Conservation (phyloP, 2,113 vertebrate species). For the Catharus bicknelli region DNA sequence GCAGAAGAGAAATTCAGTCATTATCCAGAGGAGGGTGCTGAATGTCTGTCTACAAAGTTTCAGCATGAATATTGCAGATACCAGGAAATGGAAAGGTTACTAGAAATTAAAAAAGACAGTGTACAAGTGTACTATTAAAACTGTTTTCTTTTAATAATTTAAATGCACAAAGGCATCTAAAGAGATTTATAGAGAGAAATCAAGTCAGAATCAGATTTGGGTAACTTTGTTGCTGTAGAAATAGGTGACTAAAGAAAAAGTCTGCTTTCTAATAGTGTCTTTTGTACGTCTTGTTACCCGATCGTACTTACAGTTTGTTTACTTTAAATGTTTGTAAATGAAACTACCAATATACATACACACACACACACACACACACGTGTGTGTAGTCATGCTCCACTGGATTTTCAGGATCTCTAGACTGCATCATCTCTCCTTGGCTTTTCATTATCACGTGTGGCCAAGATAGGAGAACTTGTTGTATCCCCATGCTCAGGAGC, state of each 20-base stretch:
- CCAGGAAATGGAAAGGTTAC: neutral
- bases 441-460: neutral
- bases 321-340: neutral
- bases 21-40: constrained; percentile 58
- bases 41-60: neutral
- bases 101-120: neutral
- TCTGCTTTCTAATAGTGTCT: neutral
- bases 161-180: neutral
- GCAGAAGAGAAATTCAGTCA: constrained; percentile 18
- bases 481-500: neutral
- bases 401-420: neutral
- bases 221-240: neutral
- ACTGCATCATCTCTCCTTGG: neutral
- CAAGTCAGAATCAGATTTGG: neutral
- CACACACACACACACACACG: neutral
- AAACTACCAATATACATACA: fast-evolving
- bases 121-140: neutral
- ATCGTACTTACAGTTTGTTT: neutral
- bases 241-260: neutral
- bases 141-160: neutral
- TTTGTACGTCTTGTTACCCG: neutral
- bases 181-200: neutral
- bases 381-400: neutral
- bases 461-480: neutral
- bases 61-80: neutral